Percentiles rank a stretch among this genome's conserved stretches.
phyloP scores from a whole-genome alignment of 2,113 vertebrate genomes.

The Saguinus midas region DNA sequence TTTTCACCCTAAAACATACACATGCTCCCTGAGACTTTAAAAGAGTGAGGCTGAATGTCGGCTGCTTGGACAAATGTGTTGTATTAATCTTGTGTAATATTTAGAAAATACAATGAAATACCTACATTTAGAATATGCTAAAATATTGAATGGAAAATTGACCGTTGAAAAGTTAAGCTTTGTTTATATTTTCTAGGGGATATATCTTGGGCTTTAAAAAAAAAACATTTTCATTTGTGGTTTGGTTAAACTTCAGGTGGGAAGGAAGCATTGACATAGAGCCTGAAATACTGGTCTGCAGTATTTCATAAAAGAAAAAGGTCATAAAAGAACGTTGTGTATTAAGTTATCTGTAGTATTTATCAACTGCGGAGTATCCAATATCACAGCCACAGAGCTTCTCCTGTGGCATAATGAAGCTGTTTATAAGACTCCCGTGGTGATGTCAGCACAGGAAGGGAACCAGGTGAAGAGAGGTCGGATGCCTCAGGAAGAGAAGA shows the following conservation, averaged over 20 bases:
- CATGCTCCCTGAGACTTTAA: not conserved
- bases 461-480: constrained; percentile 44
- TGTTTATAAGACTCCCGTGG: constrained; percentile 16
- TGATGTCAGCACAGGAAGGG: constrained; percentile 40
- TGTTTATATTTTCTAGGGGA: not conserved
- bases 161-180: not conserved
- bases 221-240: not conserved
- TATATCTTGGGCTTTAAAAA: not conserved
- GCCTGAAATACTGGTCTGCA: not conserved
- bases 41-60: not conserved
- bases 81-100: not conserved
- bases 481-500: not conserved
- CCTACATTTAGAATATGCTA: not conserved
- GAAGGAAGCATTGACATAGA: constrained; percentile 2
- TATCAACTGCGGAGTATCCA: constrained; percentile 8
- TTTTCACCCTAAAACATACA: not conserved
- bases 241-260: not conserved
- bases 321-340: constrained; percentile 15
- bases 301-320: not conserved
- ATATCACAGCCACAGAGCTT: constrained; percentile 41
- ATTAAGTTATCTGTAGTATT: constrained; percentile 1
- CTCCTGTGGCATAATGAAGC: constrained; percentile 37
- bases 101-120: not conserved
- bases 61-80: not conserved
- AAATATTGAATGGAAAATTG: not conserved